A percentile compares a stretch with the other conserved stretches of the same genome.
phyloP scores from a whole-genome alignment of 2,888 invertebrate genomes.

The Eubasilissa splendida region DNA sequence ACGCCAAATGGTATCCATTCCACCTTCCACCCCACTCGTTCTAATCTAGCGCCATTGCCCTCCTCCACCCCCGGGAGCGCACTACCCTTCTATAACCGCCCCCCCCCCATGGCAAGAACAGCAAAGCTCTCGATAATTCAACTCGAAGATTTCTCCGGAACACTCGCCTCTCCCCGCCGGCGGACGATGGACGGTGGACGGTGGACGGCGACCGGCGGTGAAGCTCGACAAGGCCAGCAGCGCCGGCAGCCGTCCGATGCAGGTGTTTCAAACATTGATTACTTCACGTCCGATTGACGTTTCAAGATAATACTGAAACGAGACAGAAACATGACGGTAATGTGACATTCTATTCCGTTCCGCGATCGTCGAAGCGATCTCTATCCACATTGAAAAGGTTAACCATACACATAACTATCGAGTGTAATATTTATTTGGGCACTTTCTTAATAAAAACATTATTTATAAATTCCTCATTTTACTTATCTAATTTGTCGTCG shows the following conservation, averaged over 20 bases:
- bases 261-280: slow-evolving; percentile 22
- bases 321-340: not conserved
- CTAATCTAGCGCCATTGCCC: not conserved
- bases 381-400: too few relatives aligned
- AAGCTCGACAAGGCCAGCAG: too few relatives aligned
- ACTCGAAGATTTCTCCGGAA: slow-evolving; percentile 50
- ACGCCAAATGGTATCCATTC: not conserved
- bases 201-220: not conserved
- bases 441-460: not conserved
- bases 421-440: not conserved
- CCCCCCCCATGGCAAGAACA: slow-evolving; percentile 36
- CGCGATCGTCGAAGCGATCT: too few relatives aligned
- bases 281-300: not conserved
- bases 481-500: not conserved
- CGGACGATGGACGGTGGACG: not conserved
- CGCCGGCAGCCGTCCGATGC: not conserved
- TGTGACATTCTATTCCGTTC: not conserved
- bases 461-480: too few relatives aligned
- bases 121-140: slow-evolving; percentile 50
- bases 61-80: not conserved
- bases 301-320: not conserved
- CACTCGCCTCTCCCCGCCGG: not conserved
- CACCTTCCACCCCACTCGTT: slow-evolving; percentile 3
- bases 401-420: not conserved
- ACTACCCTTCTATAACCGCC: not conserved